A percentile compares a stretch with the other conserved stretches of the same genome.
phyloP scores from a whole-genome alignment of 2,888 invertebrate species.

The Andrena marginata region DNA sequence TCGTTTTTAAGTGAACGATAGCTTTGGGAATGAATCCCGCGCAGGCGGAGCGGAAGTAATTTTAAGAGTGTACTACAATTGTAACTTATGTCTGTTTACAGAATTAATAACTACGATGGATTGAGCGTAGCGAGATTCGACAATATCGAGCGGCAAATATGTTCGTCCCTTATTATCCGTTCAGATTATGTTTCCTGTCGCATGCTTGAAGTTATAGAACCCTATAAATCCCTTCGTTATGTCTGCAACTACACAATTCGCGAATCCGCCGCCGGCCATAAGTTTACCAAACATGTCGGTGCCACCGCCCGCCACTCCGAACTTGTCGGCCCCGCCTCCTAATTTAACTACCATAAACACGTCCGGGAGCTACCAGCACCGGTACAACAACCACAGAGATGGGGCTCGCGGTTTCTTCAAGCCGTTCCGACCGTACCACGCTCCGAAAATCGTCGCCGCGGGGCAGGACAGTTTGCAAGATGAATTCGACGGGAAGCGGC shows the following conservation, averaged over 20 bases:
- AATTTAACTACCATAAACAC: slow-evolving; percentile 83
- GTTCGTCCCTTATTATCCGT: slow-evolving; percentile 54
- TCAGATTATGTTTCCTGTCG: slow-evolving; percentile 50
- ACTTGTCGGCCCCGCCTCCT: slow-evolving; percentile 84
- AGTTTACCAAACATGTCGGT: slow-evolving; percentile 86
- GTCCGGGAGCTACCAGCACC: slow-evolving; percentile 79
- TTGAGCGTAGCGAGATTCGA: slow-evolving; percentile 28
- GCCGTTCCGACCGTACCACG: slow-evolving; percentile 85
- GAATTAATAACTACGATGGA: slow-evolving; percentile 62
- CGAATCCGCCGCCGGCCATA: slow-evolving; percentile 80
- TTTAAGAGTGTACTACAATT: background rate
- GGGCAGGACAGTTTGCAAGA: slow-evolving; percentile 87
- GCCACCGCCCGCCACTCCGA: slow-evolving; percentile 82
- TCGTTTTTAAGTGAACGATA: no score
- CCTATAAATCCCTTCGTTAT: slow-evolving; percentile 66
- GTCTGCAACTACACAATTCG: slow-evolving; percentile 81
- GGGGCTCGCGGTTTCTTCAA: slow-evolving; percentile 84
- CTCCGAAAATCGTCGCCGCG: slow-evolving; percentile 82
- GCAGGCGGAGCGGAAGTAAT: slow-evolving; percentile 2
- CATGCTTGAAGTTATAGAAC: slow-evolving; percentile 48
- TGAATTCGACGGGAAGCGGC: slow-evolving; percentile 98
- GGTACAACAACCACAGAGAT: slow-evolving; percentile 81
- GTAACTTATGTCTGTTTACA: slow-evolving; percentile 61
- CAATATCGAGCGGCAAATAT: slow-evolving; percentile 55
- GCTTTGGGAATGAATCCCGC: background rate